phyloP scores from a whole-genome alignment of 2,888 invertebrate genomes.

The Volucella inflata region DNA sequence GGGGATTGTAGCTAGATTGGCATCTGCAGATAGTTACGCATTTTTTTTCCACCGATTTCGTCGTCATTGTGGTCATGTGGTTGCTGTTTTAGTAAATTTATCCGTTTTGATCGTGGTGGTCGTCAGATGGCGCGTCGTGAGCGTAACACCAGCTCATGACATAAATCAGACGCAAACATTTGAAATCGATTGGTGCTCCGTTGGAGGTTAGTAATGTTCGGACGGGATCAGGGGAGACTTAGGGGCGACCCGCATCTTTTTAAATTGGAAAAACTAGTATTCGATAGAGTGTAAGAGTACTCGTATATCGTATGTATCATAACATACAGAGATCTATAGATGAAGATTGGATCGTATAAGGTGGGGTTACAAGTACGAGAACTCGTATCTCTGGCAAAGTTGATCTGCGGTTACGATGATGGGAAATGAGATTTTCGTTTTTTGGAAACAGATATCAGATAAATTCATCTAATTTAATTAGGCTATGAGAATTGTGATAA shows the following conservation, averaged over 20 bases:
- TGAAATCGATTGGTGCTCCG: conserved; percentile 56
- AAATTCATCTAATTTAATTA: conserved; percentile 8
- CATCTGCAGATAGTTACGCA: conserved; percentile 74
- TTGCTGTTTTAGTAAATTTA: neutral
- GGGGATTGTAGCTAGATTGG: conserved; percentile 57
- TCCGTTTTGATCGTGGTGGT: too few species aligned
- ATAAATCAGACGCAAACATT: conserved; percentile 65
- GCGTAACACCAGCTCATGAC: conserved; percentile 66
- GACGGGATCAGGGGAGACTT: conserved; percentile 9
- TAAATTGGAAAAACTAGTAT: conserved; percentile 13
- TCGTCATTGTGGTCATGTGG: conserved; percentile 33
- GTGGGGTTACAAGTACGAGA: conserved; percentile 9
- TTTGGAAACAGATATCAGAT: conserved; percentile 9
- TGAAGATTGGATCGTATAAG: neutral
- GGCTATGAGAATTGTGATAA: conserved; percentile 39
- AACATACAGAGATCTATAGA: neutral
- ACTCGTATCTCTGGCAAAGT: neutral
- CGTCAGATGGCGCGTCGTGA: conserved; percentile 22
- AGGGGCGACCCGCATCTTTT: conserved; percentile 44
- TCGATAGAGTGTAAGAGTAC: neutral
- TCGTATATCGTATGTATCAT: neutral
- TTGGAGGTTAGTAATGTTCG: neutral
- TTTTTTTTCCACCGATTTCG: conserved; percentile 58
- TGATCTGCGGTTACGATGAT: conserved; percentile 16
- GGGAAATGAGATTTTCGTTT: neutral